Evolutionary conservation across 2,888 invertebrate species (phyloP).

Genomic region (Agonopterix arenella): DNA sequence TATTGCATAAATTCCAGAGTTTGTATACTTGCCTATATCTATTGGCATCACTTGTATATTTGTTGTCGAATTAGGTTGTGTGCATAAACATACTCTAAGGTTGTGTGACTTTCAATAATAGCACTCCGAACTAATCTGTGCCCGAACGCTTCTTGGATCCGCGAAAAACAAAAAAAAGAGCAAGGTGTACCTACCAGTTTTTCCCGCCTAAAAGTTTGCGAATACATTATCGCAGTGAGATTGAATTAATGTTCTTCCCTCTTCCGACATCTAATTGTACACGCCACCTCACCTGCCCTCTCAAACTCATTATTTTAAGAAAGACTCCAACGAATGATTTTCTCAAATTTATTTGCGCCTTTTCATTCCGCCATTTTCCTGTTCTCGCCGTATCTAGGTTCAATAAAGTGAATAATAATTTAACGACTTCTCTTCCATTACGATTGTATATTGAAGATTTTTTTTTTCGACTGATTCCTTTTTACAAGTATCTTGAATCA

Average conservation of each 20-base stretch:
- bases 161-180: no score
- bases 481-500: no score
- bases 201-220: conserved; percentile 24
- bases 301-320: conserved; percentile 27
- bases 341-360: conserved; percentile 9
- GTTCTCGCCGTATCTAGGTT: conserved; percentile 14
- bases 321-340: conserved; percentile 11
- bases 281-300: conserved; percentile 19
- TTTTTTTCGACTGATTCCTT: no score
- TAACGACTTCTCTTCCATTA: conserved; percentile 11
- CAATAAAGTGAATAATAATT: conserved; percentile 28
- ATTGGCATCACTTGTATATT: no score
- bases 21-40: no score
- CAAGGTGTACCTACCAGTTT: conserved; percentile 9
- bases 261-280: conserved; percentile 24
- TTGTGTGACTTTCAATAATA: no score
- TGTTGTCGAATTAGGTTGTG: no score
- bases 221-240: conserved; percentile 32
- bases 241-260: conserved; percentile 32
- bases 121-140: no score
- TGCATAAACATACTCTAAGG: no score
- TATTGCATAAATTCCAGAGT: no score
- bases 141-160: no score
- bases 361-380: conserved; percentile 18
- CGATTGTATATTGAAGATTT: no score